Percentiles rank a stretch among this genome's conserved stretches.
phyloP scores from a whole-genome alignment of 2,888 invertebrate genomes.

The Philaethria dido region DNA sequence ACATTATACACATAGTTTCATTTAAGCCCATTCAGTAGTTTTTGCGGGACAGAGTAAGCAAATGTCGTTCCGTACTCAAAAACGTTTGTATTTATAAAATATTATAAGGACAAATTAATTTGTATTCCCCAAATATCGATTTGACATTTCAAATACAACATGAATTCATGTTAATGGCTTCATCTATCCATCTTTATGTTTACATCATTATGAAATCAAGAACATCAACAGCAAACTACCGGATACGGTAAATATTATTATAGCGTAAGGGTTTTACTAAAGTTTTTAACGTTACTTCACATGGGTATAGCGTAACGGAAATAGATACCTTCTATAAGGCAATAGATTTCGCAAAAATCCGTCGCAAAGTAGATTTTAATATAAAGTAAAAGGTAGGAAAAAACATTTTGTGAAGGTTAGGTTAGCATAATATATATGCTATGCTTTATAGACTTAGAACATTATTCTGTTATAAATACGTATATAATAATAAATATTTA shows the following conservation, averaged over 20 bases:
- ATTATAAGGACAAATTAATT: no score
- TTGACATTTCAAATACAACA: neutral
- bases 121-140: no score
- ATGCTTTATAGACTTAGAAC: no score
- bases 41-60: no score
- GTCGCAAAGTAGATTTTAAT: neutral
- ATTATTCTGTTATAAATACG: no score
- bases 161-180: neutral
- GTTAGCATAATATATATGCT: no score
- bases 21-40: no score
- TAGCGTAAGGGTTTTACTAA: conserved; percentile 12
- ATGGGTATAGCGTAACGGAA: conserved; percentile 15
- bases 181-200: neutral
- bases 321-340: conserved; percentile 6
- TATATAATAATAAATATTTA: no score
- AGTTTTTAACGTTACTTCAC: conserved; percentile 2
- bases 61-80: no score
- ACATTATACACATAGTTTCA: no score
- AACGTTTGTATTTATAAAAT: no score
- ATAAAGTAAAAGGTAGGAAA: neutral
- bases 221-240: neutral
- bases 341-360: conserved; percentile 12
- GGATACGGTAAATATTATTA: conserved; percentile 12
- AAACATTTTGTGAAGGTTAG: no score
- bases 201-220: neutral